phyloP scores from a whole-genome alignment of 1,140 invertebrate species.

The Eupristina koningsbergeri region DNA sequence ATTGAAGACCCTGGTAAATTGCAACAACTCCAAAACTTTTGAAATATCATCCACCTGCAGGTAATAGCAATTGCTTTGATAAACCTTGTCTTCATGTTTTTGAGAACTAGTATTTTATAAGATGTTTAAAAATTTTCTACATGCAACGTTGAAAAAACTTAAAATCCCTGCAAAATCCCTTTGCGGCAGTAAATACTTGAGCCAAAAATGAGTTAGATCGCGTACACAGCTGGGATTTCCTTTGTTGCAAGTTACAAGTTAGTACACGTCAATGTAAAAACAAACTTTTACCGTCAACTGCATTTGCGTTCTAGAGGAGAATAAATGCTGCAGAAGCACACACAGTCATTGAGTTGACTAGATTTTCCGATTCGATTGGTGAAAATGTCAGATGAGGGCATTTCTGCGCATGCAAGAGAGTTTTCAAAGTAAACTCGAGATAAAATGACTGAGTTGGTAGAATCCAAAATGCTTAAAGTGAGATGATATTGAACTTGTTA shows the following conservation, averaged over 20 bases:
- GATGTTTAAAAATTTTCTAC: not conserved
- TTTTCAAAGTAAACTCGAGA: not conserved
- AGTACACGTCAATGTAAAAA: not conserved
- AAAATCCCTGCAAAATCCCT: not conserved
- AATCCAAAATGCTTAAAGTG: constrained; percentile 28
- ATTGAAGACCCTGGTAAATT: too few species aligned
- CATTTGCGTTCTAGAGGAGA: not conserved
- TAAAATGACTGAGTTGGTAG: not conserved
- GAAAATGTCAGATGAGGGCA: not conserved
- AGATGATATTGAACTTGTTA: constrained; percentile 39
- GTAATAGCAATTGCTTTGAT: too few species aligned
- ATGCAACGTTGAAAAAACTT: constrained; percentile 8
- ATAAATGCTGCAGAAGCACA: constrained; percentile 4
- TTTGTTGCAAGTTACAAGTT: not conserved
- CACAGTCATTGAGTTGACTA: not conserved
- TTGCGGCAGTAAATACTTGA: not conserved
- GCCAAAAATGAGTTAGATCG: not conserved
- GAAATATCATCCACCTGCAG: too few species aligned
- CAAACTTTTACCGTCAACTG: constrained; percentile 2
- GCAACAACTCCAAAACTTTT: too few species aligned
- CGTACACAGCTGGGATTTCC: not conserved
- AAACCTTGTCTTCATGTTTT: too few species aligned
- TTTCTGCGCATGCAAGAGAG: constrained; percentile 20
- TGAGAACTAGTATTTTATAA: not conserved
- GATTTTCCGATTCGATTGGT: not conserved